phyloP scores from a whole-genome alignment of 2,797 vertebrate genomes.

The Coranthus polyacanthus region DNA sequence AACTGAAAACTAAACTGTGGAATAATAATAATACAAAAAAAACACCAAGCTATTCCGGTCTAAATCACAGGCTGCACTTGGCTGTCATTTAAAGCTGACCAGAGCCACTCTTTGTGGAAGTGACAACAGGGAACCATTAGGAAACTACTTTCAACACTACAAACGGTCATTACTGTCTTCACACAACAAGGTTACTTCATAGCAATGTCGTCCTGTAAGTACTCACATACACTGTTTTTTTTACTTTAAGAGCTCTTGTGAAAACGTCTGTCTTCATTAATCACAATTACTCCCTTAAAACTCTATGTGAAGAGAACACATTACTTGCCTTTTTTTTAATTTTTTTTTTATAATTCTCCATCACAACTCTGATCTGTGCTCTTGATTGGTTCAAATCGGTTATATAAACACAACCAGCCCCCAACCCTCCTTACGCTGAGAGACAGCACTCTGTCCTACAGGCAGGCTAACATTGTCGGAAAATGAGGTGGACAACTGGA shows the following conservation, averaged over 20 bases:
- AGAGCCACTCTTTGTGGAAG: background rate
- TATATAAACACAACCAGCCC: constrained; percentile 25
- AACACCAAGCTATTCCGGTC: constrained; percentile 12
- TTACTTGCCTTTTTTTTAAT: too few relatives aligned
- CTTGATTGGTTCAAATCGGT: constrained; percentile 15
- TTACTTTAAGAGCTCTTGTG: background rate
- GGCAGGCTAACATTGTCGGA: constrained; percentile 26
- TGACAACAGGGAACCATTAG: constrained; percentile 4
- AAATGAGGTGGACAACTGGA: constrained; percentile 48
- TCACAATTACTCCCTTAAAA: too few relatives aligned
- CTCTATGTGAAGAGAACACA: background rate
- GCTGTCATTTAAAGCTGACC: background rate
- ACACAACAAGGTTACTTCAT: constrained; percentile 8
- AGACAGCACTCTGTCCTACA: constrained; percentile 25
- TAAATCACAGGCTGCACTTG: constrained; percentile 38
- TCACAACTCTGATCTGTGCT: background rate
- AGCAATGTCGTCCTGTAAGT: constrained; percentile 2
- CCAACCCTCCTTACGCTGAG: constrained; percentile 2
- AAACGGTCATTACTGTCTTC: constrained; percentile 19
- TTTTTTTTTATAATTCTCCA: background rate
- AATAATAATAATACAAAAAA: background rate
- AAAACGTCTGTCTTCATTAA: background rate
- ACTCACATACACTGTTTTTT: background rate
- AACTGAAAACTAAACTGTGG: background rate
- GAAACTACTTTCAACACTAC: constrained; percentile 10